These are phyloP conservation scores for Edolisoma coerulescens DNA, from an alignment of 2,113 vertebrate genomes.

Conservation along the genomic window DNA sequence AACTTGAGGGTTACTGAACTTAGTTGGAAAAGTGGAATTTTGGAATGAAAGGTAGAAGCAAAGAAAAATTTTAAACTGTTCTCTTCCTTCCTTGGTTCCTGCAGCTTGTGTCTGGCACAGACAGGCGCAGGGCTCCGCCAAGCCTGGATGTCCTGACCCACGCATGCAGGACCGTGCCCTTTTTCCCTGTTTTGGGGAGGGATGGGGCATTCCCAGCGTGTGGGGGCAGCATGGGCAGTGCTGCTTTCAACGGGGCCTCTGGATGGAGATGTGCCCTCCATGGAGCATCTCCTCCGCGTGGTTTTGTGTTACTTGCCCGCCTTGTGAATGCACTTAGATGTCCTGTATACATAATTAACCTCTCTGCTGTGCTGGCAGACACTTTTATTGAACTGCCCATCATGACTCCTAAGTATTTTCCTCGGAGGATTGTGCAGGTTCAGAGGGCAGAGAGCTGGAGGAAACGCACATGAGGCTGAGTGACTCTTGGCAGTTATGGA, in stretches of 20 bases:
- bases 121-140: not conserved
- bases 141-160: not conserved
- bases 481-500: conserved; percentile 55
- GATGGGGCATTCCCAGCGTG: accelerated
- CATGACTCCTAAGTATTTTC: conserved; percentile 44
- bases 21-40: not conserved
- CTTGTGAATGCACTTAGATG: not conserved
- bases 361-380: not conserved
- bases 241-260: not conserved
- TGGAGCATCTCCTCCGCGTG: accelerated
- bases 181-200: not conserved
- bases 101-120: not conserved
- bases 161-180: accelerated
- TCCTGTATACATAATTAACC: conserved; percentile 5
- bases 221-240: not conserved
- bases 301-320: not conserved
- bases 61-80: not conserved
- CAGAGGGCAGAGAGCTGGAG: conserved; percentile 59
- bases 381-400: conserved; percentile 41
- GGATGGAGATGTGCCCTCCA: not conserved
- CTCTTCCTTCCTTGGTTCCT: not conserved
- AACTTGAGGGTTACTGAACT: not conserved
- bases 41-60: not conserved
- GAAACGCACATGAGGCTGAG: conserved; percentile 20
- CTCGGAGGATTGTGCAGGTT: conserved; percentile 42